Conservation (phyloP, 2,113 vertebrate genomes). For the Ancistrus triradiatus region DNA sequence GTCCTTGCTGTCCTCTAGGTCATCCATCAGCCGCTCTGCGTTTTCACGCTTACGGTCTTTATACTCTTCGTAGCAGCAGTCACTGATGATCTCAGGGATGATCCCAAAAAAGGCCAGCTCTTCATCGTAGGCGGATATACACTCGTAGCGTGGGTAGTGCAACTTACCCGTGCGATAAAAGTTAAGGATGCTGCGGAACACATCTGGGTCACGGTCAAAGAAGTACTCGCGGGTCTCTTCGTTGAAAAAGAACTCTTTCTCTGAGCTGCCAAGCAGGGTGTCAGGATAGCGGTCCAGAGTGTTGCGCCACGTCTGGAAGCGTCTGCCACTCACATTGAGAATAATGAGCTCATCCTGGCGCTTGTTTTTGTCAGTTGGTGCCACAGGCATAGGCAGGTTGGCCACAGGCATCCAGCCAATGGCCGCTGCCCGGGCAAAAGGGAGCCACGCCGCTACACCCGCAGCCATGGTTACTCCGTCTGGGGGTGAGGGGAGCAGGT, state of each 20-base stretch:
- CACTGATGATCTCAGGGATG: slow-evolving; percentile 93
- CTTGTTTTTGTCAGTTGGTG: slow-evolving; percentile 87
- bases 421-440: slow-evolving; percentile 93
- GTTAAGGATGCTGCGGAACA: slow-evolving; percentile 93
- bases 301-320: slow-evolving; percentile 97
- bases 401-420: slow-evolving; percentile 99
- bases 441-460: slow-evolving; percentile 97
- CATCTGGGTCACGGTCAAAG: slow-evolving; percentile 93
- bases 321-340: slow-evolving; percentile 91
- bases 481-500: slow-evolving; percentile 58
- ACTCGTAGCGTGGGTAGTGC: slow-evolving; percentile 94
- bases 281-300: slow-evolving; percentile 95
- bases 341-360: slow-evolving; percentile 89
- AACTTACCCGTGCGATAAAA: slow-evolving; percentile 98
- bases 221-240: slow-evolving; percentile 98
- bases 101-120: slow-evolving; percentile 98
- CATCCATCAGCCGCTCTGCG: slow-evolving; percentile 89
- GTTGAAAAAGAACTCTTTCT: slow-evolving; percentile 98
- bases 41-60: slow-evolving; percentile 97
- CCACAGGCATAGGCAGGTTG: slow-evolving; percentile 95
- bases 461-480: slow-evolving; percentile 86
- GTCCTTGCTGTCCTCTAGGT: slow-evolving; percentile 93
- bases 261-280: slow-evolving; percentile 94
- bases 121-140: slow-evolving; percentile 93
- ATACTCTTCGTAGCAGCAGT: slow-evolving; percentile 99